Conservation (phyloP, 2,113 vertebrate genomes). For the Sceloporus undulatus region DNA sequence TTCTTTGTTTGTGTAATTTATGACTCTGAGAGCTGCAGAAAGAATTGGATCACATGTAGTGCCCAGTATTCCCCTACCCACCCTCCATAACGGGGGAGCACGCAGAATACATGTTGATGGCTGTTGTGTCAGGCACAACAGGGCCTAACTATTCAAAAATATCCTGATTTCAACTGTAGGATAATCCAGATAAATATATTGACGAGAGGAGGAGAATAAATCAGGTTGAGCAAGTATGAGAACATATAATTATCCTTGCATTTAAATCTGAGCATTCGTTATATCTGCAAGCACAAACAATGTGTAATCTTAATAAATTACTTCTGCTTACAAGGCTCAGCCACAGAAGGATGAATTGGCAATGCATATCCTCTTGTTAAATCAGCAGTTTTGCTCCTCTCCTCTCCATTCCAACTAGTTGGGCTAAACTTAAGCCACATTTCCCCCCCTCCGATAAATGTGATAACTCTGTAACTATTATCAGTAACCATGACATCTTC, state of each 20-base stretch:
- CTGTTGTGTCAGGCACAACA: not conserved
- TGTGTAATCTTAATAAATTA: constrained; percentile 42
- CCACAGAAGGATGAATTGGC: constrained; percentile 28
- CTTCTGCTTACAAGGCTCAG: not conserved
- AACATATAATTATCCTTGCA: not conserved
- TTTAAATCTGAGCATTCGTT: constrained; percentile 17
- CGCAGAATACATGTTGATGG: not conserved
- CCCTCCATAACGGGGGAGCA: not conserved
- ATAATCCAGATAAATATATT: not conserved
- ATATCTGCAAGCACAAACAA: constrained; percentile 7
- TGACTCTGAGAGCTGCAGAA: constrained; percentile 58
- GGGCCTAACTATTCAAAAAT: constrained; percentile 6
- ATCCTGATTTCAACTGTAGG: not conserved
- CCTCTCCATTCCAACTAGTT: constrained; percentile 33
- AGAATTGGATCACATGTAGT: constrained; percentile 44
- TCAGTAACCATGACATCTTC: constrained; percentile 46
- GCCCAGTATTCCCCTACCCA: rapidly evolving
- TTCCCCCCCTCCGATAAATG: constrained; percentile 38
- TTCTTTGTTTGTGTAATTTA: constrained; percentile 59
- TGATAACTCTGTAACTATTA: constrained; percentile 38
- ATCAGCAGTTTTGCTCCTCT: constrained; percentile 22
- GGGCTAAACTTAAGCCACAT: constrained; percentile 44
- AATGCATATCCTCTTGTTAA: constrained; percentile 43
- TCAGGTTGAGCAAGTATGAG: not conserved
- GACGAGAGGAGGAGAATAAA: not conserved